Evolutionary conservation across 2,113 vertebrate species (phyloP), one percentile per base, ranked within the genome.

Genomic region (Tichodroma muraria): DNA sequence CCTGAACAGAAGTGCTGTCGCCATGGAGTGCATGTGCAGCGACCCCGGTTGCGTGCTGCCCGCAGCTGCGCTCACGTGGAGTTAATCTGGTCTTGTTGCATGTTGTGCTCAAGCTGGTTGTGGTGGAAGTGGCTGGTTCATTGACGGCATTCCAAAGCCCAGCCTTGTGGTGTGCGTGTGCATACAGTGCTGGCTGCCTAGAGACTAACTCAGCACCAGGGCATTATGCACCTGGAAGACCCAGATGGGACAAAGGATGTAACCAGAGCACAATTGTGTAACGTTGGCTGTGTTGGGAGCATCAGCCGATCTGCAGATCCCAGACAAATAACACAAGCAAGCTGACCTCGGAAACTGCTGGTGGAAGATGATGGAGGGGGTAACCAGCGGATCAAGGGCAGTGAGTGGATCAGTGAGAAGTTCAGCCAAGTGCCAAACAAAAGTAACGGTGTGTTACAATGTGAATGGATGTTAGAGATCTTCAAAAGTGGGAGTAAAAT

Each of bases 41-140:
- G 38, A 42, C 42, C 9, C 4, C 20, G 3, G 40, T 2, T 53
- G 45, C 11, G 83, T 21, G 30, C 53, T 71, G 82, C 42, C n/a
- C 0, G 0, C 28, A 8, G 50, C 59, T 50, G 17, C 0, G 0
- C 42, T 60, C 52, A 2, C 0, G 0, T 6, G 28, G 31, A 45
- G 59, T 50, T 53, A 10, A 42, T 63, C 3, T 0, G 2, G 2
- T 44, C 12, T 0, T 0, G 3, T 40, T 1, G 0, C 0, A 0
- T 63, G 42, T 15, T 54, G 38, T 10, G 37, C 1, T 8, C 9
- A 17, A 37, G 8, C 53, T n/a, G 52, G 7, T 49, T 12, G 21
- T 18, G 4, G 1, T 1, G 2, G 28, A 20, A 6, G 38, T 1
- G 2, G 47, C 31, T 38, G 50, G 16, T 30, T 66, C 15, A 2